A percentile compares a stretch with the other conserved stretches of the same genome.
These are phyloP conservation scores for Zaprionus ornatus DNA, from an alignment of 1,140 invertebrate species.

Conservation along the genomic window DNA sequence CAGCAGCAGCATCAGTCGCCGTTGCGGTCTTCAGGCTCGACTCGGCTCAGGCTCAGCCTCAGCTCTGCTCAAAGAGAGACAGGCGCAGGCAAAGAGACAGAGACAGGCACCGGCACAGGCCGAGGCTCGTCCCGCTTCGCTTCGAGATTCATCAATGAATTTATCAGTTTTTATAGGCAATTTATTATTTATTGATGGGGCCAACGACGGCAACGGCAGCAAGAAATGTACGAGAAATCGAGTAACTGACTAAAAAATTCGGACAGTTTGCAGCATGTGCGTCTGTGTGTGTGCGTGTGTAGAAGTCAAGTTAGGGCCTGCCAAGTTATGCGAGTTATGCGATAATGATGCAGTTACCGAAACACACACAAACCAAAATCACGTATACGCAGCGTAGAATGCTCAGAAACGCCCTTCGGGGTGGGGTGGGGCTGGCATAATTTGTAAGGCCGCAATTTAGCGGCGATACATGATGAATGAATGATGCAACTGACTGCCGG, in stretches of 20 bases:
- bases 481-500: constrained; percentile 2
- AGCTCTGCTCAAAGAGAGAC: not conserved
- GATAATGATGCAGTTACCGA: constrained; percentile 53
- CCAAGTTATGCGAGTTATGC: constrained; percentile 41
- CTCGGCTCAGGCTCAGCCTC: not conserved
- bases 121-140: not conserved
- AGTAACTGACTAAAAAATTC: constrained; percentile 26
- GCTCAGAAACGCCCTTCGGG: not conserved
- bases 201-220: not conserved
- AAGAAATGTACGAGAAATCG: not conserved
- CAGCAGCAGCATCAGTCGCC: not conserved
- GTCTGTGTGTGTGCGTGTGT: not conserved
- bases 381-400: constrained; percentile 44
- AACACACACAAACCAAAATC: constrained; percentile 17
- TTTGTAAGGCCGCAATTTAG: constrained; percentile 23
- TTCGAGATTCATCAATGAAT: constrained; percentile 76
- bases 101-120: not conserved
- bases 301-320: not conserved
- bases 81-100: not conserved
- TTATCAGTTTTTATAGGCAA: constrained; percentile 81
- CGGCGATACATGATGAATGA: constrained; percentile 9
- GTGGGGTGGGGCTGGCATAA: not conserved
- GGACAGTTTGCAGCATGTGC: constrained; percentile 4
- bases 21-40: not conserved
- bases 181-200: constrained; percentile 79